phyloP scores from a whole-genome alignment of 2,113 vertebrate genomes.

The Phaetusa simplex region DNA sequence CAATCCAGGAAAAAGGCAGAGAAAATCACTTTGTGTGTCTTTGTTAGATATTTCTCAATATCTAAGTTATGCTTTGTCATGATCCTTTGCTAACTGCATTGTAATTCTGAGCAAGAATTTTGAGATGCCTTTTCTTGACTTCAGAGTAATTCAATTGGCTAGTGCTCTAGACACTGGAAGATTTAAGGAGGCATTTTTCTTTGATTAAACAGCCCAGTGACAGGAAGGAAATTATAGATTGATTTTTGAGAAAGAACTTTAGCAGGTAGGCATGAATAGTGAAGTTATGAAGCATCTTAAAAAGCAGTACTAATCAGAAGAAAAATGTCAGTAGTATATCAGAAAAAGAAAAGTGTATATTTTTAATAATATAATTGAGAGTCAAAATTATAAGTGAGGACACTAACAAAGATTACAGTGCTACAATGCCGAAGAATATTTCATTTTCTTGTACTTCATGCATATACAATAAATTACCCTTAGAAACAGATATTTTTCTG shows the following conservation, averaged over 20 bases:
- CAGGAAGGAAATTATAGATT: conserved; percentile 56
- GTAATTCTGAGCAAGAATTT: background rate
- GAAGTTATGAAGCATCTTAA: conserved; percentile 2
- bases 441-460: background rate
- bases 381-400: background rate
- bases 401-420: background rate
- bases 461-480: background rate
- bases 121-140: background rate
- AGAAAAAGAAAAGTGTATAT: background rate
- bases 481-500: background rate
- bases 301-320: conserved; percentile 32
- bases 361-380: background rate
- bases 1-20: background rate
- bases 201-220: conserved; percentile 57
- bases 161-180: background rate
- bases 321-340: background rate
- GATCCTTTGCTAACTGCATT: background rate
- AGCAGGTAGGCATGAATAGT: background rate
- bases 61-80: background rate
- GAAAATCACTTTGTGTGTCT: background rate
- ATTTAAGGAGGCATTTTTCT: background rate
- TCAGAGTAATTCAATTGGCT: background rate
- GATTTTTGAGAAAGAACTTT: conserved; percentile 60
- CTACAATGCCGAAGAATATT: background rate
- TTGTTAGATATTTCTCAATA: background rate